These are phyloP conservation scores for Benitochromis conjunctus DNA, from an alignment of 2,113 vertebrate genomes.

Conservation along the genomic window DNA sequence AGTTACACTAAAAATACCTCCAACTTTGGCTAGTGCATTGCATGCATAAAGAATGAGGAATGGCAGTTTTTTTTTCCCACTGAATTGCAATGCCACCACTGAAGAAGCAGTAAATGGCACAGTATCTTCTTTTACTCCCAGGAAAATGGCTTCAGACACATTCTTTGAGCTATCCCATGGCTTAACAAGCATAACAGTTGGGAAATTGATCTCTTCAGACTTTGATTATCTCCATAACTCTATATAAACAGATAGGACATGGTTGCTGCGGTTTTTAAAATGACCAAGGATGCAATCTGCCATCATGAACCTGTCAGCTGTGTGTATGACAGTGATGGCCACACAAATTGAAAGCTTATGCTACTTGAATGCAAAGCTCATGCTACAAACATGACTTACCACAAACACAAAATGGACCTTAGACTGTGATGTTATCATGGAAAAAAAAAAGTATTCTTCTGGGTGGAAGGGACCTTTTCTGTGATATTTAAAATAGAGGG, in stretches of 20 bases:
- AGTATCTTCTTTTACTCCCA: neutral
- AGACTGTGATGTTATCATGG: neutral
- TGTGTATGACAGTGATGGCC: neutral
- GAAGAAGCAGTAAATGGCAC: neutral
- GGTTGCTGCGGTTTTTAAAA: constrained; percentile 7
- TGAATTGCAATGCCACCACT: neutral
- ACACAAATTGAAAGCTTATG: neutral
- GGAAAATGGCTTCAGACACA: neutral
- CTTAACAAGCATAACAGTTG: constrained; percentile 18
- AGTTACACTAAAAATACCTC: neutral
- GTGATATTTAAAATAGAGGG: neutral
- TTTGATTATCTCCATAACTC: constrained; percentile 18
- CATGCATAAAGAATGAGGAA: neutral
- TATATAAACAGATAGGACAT: neutral
- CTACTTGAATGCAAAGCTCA: neutral
- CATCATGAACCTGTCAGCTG: constrained; percentile 1
- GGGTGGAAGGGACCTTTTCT: neutral
- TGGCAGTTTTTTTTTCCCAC: neutral
- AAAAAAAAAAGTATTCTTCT: neutral
- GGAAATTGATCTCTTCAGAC: constrained; percentile 12
- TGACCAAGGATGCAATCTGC: neutral
- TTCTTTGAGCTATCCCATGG: constrained; percentile 4
- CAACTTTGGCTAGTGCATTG: neutral
- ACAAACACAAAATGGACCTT: neutral
- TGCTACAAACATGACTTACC: neutral